Evolutionary conservation across 2,113 vertebrate genomes (phyloP).

Genomic region (Hippopotamus amphibius): DNA sequence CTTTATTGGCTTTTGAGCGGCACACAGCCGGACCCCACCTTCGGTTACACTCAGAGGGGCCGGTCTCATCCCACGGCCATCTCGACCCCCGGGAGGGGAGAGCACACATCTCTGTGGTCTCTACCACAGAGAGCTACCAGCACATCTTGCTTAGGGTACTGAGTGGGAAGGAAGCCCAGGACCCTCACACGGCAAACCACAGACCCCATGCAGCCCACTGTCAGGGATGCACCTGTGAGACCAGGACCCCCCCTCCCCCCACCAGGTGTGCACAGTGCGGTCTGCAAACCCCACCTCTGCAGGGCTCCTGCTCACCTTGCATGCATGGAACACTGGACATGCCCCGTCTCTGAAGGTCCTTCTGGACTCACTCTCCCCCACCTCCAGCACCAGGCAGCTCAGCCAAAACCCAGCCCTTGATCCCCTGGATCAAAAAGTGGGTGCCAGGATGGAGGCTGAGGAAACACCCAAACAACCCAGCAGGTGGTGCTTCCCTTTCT

Average conservation of each 20-base stretch:
- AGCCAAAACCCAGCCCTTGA: not conserved
- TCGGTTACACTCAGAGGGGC: too few species aligned
- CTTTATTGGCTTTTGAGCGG: too few species aligned
- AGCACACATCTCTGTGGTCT: not conserved
- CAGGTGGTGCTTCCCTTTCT: not conserved
- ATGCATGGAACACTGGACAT: not conserved
- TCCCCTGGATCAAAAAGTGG: too few species aligned
- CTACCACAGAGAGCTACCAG: too few species aligned
- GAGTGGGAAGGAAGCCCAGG: not conserved
- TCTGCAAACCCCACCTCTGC: too few species aligned
- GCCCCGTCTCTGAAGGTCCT: too few species aligned
- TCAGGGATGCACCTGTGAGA: too few species aligned
- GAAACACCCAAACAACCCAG: fast-evolving
- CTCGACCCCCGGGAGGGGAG: not conserved
- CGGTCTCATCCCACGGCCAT: fast-evolving
- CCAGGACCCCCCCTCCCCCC: too few species aligned
- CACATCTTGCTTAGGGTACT: not conserved
- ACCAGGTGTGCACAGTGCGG: fast-evolving
- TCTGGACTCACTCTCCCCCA: too few species aligned
- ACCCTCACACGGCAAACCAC: not conserved
- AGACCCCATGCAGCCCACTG: not conserved
- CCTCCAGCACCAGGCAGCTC: not conserved
- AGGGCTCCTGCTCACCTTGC: too few species aligned
- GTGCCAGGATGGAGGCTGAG: not conserved
- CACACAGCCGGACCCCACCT: too few species aligned